Conservation (phyloP, 2,797 vertebrate genomes). For the Ceryle rudis region DNA sequence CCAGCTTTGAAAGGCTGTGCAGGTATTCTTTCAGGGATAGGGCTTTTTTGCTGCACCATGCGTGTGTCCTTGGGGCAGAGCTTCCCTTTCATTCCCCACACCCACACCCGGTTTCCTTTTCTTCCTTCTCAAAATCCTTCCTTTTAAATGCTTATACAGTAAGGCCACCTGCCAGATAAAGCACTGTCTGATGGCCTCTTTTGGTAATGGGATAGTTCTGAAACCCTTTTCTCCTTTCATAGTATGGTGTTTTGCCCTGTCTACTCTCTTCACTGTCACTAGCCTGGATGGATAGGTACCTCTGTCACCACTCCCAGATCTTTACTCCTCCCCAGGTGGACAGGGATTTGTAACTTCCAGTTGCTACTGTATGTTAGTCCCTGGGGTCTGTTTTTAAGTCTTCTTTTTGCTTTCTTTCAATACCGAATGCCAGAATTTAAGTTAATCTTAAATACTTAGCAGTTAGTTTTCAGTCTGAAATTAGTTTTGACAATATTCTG, state of each 20-base stretch:
- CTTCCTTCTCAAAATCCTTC: not conserved
- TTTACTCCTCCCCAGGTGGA: not conserved
- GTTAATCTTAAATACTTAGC: not conserved
- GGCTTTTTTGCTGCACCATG: not conserved
- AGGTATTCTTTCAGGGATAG: not conserved
- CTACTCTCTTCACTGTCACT: not conserved
- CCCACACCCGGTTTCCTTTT: not conserved
- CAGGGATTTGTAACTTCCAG: not conserved
- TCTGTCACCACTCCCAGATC: not conserved
- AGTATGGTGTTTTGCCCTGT: not conserved
- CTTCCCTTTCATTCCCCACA: not conserved
- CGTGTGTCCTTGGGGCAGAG: rapidly evolving
- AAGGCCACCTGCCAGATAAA: not conserved
- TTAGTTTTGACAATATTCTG: not conserved
- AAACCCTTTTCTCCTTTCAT: not conserved
- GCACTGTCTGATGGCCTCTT: not conserved
- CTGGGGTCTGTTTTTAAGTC: not conserved
- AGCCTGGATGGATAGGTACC: not conserved
- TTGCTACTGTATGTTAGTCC: not conserved
- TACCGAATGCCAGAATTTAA: not conserved
- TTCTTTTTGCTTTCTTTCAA: not conserved
- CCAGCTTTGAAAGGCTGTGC: not conserved
- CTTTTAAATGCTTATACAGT: not conserved
- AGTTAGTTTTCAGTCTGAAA: not conserved
- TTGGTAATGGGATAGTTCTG: not conserved